Conservation (phyloP, 2,113 vertebrate genomes). For the Castor canadensis region DNA sequence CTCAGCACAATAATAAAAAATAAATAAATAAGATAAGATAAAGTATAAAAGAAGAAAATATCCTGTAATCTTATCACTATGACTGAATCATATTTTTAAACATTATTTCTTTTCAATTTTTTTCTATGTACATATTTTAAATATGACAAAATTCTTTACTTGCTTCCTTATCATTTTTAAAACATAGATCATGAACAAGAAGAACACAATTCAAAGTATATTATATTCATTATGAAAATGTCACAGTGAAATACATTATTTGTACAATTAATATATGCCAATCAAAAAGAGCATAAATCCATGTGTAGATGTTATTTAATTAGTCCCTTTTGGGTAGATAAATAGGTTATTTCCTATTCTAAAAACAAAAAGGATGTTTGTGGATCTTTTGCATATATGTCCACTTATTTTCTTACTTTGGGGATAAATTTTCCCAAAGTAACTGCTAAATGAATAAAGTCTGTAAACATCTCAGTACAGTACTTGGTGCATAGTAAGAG, state of each 20-base stretch:
- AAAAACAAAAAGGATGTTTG: background rate
- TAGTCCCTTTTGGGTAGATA: background rate
- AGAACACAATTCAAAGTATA: background rate
- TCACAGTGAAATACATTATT: background rate
- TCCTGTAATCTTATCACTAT: background rate
- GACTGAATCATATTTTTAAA: background rate
- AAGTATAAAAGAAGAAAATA: background rate
- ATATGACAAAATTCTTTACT: background rate
- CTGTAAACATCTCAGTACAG: background rate
- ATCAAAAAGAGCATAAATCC: background rate
- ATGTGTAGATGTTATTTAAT: background rate
- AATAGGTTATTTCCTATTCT: background rate
- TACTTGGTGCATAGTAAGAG: background rate
- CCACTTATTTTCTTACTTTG: background rate
- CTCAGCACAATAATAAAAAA: too few relatives aligned
- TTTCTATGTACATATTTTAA: background rate
- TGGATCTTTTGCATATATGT: background rate
- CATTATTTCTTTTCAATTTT: background rate
- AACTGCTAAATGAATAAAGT: background rate
- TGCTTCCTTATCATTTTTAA: background rate
- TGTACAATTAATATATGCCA: background rate
- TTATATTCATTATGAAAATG: background rate
- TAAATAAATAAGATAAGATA: too few relatives aligned
- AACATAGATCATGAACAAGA: background rate
- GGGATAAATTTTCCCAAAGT: background rate